Evolutionary conservation across 2,113 vertebrate genomes (phyloP).

Genomic region (Crypturellus undulatus): DNA sequence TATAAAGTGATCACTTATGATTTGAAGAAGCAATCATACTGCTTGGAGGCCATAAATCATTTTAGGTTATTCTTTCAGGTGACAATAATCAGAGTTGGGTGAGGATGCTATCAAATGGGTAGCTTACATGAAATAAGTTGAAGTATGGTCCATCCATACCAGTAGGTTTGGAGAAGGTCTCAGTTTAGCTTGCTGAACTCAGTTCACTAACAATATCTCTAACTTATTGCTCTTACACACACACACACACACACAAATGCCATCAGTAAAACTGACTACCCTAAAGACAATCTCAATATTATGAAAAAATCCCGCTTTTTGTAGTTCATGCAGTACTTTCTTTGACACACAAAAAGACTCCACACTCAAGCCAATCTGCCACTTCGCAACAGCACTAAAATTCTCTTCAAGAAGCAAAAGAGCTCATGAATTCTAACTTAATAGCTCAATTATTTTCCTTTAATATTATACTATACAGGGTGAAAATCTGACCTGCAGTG

Average conservation of each 20-base stretch:
- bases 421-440: neutral
- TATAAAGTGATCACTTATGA: neutral
- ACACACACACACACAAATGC: neutral
- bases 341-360: neutral
- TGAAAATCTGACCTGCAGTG: neutral
- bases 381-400: neutral
- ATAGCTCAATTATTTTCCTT: constrained; percentile 18
- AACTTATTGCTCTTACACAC: neutral
- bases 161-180: neutral
- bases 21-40: neutral
- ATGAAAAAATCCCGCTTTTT: neutral
- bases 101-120: neutral
- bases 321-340: neutral
- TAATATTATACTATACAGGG: neutral
- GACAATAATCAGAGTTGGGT: neutral
- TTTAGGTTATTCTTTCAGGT: neutral
- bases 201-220: too few relatives aligned
- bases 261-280: neutral
- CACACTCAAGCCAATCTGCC: neutral
- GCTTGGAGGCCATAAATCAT: neutral
- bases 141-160: neutral
- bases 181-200: neutral
- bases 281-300: neutral
- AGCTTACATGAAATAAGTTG: accelerated
- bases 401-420: neutral